Base-by-base conservation (phyloP, 1,140 invertebrate genomes). In the Eufriesea mexicana region DNA sequence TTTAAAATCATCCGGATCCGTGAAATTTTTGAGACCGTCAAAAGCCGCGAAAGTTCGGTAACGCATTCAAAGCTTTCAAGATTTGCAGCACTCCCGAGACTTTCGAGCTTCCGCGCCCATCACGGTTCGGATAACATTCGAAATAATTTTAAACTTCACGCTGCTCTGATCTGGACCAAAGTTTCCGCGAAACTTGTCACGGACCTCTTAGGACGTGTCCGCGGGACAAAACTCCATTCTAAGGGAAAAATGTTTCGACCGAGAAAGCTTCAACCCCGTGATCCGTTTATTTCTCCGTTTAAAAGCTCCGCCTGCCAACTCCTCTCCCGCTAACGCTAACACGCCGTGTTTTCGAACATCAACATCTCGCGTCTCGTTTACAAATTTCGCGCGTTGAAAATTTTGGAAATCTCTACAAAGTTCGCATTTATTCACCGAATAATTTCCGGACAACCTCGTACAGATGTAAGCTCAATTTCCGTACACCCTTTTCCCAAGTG, bases 111-210 rank as follows among this genome's bases (percentile, higher is more conserved):
- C 72, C 79, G 42, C 8, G 62, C 51, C 79, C 79, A 67, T 81
- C 79, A 57, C 79, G 72, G 72, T 66, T 67, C 79, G 79, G 79
- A 81, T 81, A 81, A 81, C 79, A 76, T 81, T 81, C 79, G 72
- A 81, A 81, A 81, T 81, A 81, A 81, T 81, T 81, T 81, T 81
- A 81, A 81, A 81, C 79, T 81, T 76, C 72, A 49, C 79, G 59
- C 71, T 74, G 59, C 45, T 57, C 79, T 12, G 79, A 75, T 81
- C 64, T 59, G 61, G 51, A 12, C 72, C 62, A 54, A 81, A 81
- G 35, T 64, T 81, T 74, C 42, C 54, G 42, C 42, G 51, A 49
- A 81, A 81, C 79, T 76, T 57, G 79, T 76, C 61, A 54, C 28
- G 72, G 72, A 75, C 79, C 72, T 67, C 62, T 81, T 76, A 67